A percentile compares a stretch with the other conserved stretches of the same genome.
Conservation (phyloP, 2,113 vertebrate species). For the Entomyzon cyanotis region DNA sequence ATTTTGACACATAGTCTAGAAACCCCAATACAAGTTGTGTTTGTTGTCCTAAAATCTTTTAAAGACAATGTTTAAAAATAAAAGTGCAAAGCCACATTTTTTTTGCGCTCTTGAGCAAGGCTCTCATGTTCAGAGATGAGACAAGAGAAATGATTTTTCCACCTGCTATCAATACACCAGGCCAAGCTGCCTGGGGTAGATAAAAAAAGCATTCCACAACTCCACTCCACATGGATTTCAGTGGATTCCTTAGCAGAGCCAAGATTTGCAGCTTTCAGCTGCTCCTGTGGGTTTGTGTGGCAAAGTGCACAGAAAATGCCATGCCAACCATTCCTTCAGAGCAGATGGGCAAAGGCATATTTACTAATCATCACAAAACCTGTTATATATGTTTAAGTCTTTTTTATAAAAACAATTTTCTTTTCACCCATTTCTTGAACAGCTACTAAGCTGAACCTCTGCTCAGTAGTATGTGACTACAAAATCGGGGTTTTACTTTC, state of each 20-base stretch:
- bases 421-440: neutral
- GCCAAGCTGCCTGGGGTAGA: neutral
- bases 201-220: slow-evolving; percentile 22
- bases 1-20: neutral
- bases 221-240: neutral
- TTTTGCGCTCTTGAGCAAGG: neutral
- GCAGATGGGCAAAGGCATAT: slow-evolving; percentile 2
- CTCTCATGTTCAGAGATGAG: neutral
- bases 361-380: slow-evolving; percentile 6
- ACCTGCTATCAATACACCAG: slow-evolving; percentile 17
- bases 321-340: slow-evolving; percentile 27
- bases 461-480: neutral
- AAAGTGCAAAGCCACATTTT: neutral
- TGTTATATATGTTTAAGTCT: neutral
- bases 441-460: neutral
- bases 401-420: neutral
- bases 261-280: slow-evolving; percentile 49
- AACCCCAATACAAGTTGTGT: neutral
- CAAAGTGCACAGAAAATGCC: slow-evolving; percentile 40
- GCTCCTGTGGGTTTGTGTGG: neutral
- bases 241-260: slow-evolving; percentile 23
- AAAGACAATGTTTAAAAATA: neutral
- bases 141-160: slow-evolving; percentile 20
- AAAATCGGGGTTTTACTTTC: neutral
- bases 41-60: neutral